Evolutionary conservation across 2,797 vertebrate species (phyloP), one percentile per base, ranked within the genome.

Genomic region (Sternarchorhynchus goeldii): DNA sequence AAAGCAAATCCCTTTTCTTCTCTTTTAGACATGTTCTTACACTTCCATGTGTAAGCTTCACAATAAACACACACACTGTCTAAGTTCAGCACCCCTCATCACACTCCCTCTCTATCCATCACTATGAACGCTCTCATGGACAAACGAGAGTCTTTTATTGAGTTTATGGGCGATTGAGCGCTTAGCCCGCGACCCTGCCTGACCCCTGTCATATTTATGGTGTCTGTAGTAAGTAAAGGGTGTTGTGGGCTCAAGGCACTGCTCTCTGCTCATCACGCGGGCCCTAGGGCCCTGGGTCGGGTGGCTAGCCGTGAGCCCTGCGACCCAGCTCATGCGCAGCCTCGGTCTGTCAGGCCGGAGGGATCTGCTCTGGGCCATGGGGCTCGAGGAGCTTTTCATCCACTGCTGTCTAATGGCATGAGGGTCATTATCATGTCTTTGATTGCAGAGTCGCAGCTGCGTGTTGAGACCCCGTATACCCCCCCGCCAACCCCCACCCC

Each of bases 121-220:
- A 86, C 87, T 79, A 31, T 85, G 75, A 89, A 85, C 85, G 82
- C 79, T 81, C 86, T 69, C 82, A 85, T 85, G 86, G 88, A 88
- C 85, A 87, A 84, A 91, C 87, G 90, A 77, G 90, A 92, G 93
- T 90, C 84, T 87, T 89, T 89, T 89, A 88, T 91, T 93, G 89
- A 93, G 84, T 87, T 91, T 84, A 76, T 84, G 85, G 84, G 82
- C 90, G 84, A 93, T 84, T 90, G 84, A 92, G 90, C 81, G 86
- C 88, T 91, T 88, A 91, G 85, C 92, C 92, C 90, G 88, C 89
- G 90, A 92, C 86, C 82, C 81, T 85, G 88, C 83, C 89, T 91
- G 93, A 94, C 93, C 91, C 85, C 91, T 91, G 88, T 90, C 91
- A 93, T 86, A 88, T 87, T 91, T 92, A 91, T 86, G 86, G 87